These are phyloP conservation scores for Leguminivora glycinivorella DNA, from an alignment of 1,140 invertebrate species.

Conservation along the genomic window DNA sequence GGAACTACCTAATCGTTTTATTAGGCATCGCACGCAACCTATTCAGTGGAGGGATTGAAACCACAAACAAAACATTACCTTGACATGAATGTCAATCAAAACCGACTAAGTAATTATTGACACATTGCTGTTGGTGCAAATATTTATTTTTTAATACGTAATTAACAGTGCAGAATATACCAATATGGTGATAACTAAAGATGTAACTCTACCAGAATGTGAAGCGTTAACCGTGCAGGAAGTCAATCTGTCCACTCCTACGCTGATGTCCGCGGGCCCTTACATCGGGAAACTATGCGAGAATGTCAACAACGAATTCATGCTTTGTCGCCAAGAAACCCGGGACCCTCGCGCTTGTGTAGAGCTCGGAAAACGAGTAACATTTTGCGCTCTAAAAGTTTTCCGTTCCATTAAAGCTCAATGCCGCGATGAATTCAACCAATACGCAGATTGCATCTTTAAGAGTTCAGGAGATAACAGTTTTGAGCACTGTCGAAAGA, in stretches of 20 bases:
- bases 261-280: conserved; percentile 89
- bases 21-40: not conserved
- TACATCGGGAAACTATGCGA: conserved; percentile 96
- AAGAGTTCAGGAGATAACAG: conserved; percentile 84
- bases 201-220: conserved; percentile 85
- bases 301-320: conserved; percentile 94
- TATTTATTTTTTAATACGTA: not conserved
- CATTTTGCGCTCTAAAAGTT: conserved; percentile 92
- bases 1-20: not conserved
- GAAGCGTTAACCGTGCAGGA: conserved; percentile 91
- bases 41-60: not conserved
- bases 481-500: conserved; percentile 88
- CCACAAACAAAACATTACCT: not conserved
- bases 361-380: conserved; percentile 93
- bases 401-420: conserved; percentile 91
- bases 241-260: conserved; percentile 89
- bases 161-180: not conserved
- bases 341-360: conserved; percentile 93
- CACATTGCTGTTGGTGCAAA: not conserved
- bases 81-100: not conserved
- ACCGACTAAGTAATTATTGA: conserved; percentile 7
- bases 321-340: conserved; percentile 91
- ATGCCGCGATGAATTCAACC: conserved; percentile 91
- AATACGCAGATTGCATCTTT: conserved; percentile 94
- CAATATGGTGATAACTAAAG: conserved; percentile 84